Base-by-base conservation (phyloP, 1,140 invertebrate species). In the Heterodera carotae region DNA sequence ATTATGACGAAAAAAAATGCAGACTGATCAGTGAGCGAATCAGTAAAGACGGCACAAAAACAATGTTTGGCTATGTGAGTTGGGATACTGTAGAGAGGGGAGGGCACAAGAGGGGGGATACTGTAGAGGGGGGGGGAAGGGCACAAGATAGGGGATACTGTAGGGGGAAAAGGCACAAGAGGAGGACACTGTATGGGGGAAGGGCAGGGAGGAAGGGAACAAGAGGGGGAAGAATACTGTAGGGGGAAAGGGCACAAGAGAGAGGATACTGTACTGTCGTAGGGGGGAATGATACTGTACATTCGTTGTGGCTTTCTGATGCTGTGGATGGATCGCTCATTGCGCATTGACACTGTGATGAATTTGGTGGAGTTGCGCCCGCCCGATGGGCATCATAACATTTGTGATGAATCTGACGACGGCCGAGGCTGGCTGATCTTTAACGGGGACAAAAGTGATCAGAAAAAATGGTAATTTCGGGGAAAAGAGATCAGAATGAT, bases 321-420 rank as follows among this genome's bases (percentile, higher is more conserved):
- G 53, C 62, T 34, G n/a, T 29, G 7, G 12, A 25, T 31, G 15
- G 10, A 18, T 39, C 22, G 25, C 33, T 71, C 56, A 71, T 33
- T n/a, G n/a, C 69, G 33, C 1, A 18, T 68, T 68, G 22, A 56
- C 43, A 71, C 22, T 71, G 6, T 71, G 77, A 34, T 81, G 79
- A 15, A 29, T 80, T 64, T 70, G 73, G 59, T 81, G 80, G 48
- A 81, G 80, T 62, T 80, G 79, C 10, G n/a, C 29, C n/a, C 78
- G 66, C 33, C 77, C 81, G 33, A 79, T 60, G 25, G 64, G 88
- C 87, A 88, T 92, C 90, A 93, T 91, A 70, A 96, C 93, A 90
- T 96, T 96, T 86, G 94, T 94, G 48, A 96, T 94, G 89, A 97
- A 97, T 88, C 95, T 95, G 72, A 96, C 94, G 86, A 98, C 97